Base-by-base conservation (phyloP, 2,113 vertebrate species). In the Candoia aspera region DNA sequence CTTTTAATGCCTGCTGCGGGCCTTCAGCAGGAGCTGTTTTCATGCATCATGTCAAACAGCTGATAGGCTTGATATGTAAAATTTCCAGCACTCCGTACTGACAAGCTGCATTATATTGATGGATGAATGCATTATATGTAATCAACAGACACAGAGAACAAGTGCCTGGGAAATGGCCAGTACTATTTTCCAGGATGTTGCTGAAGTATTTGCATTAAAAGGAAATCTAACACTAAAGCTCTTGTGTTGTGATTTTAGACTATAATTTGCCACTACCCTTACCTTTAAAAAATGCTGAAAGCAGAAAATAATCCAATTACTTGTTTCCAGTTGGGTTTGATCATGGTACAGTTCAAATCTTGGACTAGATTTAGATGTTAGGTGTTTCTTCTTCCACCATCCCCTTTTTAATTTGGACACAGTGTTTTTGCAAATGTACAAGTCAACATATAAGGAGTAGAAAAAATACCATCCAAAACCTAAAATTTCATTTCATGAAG, bases 41-140 rank as follows among this genome's bases (percentile, higher is more conserved):
- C 62, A 17, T 57, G 59, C 87, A 93, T 79, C 68, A 19, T 1
- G 6, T 89, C 4, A 0, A 92, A 92, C 24, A 9, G 89, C 89
- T 57, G 46, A 42, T 94, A 58, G 26, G 92, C 84, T 93, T 92
- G 86, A 62, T 86, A 15, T 73, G 55, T 37, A 88, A 33, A 85
- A 91, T 93, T 93, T 95, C 42, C 93, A 93, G 46, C 37, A 90
- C 84, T 91, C 60, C 46, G 91, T 91, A 46, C 93, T 89, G 92
- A 46, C 87, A 91, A 85, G 60, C 86, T 95, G 2, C 92, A 79
- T 90, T 96, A 95, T 91, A 94, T 90, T 95, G 93, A 95, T 93
- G 84, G 93, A 93, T 95, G 96, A 96, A 37, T 86, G 84, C 54
- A 94, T 95, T 94, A 91, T 87, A 79, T 93, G 54, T 88, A 88